Evolutionary conservation across 2,888 invertebrate species (phyloP), one percentile per base, ranked within the genome.

Genomic region (Tromatobia lineatoria): DNA sequence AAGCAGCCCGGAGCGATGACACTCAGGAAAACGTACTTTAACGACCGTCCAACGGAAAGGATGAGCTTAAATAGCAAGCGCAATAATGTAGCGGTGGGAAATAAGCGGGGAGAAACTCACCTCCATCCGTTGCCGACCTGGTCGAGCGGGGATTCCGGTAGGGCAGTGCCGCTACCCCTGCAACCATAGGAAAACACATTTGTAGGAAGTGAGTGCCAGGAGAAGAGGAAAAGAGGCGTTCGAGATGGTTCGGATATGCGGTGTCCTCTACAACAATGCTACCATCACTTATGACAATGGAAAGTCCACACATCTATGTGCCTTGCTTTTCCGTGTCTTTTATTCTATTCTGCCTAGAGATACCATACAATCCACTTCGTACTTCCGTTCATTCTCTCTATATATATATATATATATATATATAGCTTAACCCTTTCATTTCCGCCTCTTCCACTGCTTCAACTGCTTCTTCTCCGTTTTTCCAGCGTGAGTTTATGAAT

Each of bases 111-210:
- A 15, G 57, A 64, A 76, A 95, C 95, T 95, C 93, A 95, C 95
- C 95, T 95, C 95, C 95, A 95, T 91, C 94, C 94, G 91, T 94
- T 95, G 92, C 94, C 94, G 90, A 95, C 93, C 91, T 94, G 95
- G 92, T 94, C 94, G 89, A 92, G 89, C 86, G 95, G 94, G 85
- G 94, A 93, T 88, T 95, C 95, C 88, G 94, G 94, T 93, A 94
- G 94, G 91, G 94, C 94, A 91, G 91, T 92, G 90, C 94, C 94
- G 91, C 94, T 94, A 90, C 94, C 94, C 93, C 95, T 95, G 94
- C 82, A 94, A 95, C 91, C 87, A 85, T 82, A 92, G 92, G 92
- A 92, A 90, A 90, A 75, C 83, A 88, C 86, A 88, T 88, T 89
- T 91, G 88, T 90, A 91, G 92, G 91, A 92, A 88, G 82, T 82